These are phyloP conservation scores for Aplysina aerophoba DNA, from an alignment of 37 sponge, comb jelly and placozoan genomes.

Conservation along the genomic window DNA sequence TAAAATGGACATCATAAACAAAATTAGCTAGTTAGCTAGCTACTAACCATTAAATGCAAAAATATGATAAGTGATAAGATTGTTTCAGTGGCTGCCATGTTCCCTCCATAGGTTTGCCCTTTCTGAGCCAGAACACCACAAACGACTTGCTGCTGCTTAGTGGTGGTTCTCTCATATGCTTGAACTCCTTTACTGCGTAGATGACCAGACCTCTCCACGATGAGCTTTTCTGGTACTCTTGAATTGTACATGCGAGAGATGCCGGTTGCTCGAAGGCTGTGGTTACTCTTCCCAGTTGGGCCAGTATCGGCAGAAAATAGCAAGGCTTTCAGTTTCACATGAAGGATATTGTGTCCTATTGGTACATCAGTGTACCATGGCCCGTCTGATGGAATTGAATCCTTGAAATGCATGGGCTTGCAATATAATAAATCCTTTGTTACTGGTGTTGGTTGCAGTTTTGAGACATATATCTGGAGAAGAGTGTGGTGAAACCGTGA, in stretches of 20 bases:
- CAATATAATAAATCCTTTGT: neutral
- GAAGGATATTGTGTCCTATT: neutral
- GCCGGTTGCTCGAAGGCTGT: constrained; percentile 10
- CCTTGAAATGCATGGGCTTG: neutral
- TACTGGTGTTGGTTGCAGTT: neutral
- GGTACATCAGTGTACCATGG: constrained; percentile 17
- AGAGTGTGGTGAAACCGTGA: neutral
- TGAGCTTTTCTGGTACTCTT: constrained; percentile 9
- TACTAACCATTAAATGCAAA: no score
- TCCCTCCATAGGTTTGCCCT: neutral
- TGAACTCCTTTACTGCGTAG: neutral
- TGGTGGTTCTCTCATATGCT: constrained; percentile 3
- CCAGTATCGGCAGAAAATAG: neutral
- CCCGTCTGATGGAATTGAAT: neutral
- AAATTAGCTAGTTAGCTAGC: no score
- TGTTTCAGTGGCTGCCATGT: neutral
- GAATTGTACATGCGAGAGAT: neutral
- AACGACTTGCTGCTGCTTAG: neutral
- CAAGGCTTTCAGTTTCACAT: neutral
- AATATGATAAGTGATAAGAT: neutral
- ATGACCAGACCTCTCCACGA: constrained; percentile 11
- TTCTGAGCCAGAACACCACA: constrained; percentile 1
- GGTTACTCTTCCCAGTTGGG: constrained; percentile 2
- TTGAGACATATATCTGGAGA: neutral
- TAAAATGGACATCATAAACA: no score